These are phyloP conservation scores for Aptenodytes forsteri DNA, from an alignment of 2,113 vertebrate genomes.

Conservation along the genomic window DNA sequence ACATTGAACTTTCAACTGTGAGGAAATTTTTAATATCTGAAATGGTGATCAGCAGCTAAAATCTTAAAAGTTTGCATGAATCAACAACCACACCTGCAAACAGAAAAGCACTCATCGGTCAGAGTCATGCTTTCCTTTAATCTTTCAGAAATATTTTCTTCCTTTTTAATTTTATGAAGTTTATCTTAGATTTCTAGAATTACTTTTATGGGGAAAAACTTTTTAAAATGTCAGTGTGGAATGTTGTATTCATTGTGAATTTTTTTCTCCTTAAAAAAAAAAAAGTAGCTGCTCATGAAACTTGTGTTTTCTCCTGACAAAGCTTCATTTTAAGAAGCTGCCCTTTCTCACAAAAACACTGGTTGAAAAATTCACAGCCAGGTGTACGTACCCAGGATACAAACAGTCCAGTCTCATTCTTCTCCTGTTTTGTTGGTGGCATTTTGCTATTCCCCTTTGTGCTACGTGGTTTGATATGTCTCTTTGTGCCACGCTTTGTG, in stretches of 20 bases:
- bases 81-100: background rate
- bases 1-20: background rate
- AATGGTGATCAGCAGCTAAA: background rate
- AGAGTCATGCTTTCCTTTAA: background rate
- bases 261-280: background rate
- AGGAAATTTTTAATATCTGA: background rate
- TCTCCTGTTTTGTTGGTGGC: background rate
- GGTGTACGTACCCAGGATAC: accelerated
- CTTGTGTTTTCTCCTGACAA: background rate
- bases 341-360: background rate
- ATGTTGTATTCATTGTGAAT: background rate
- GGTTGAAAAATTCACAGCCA: background rate
- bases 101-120: background rate
- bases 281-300: background rate
- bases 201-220: background rate
- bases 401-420: background rate
- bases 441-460: background rate
- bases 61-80: background rate
- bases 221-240: background rate
- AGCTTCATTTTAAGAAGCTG: background rate
- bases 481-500: background rate
- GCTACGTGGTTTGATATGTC: accelerated
- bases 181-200: background rate
- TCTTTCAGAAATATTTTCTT: background rate
- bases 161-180: background rate